Percentiles rank a stretch among this genome's conserved stretches.
phyloP scores from a whole-genome alignment of 2,113 vertebrate species.

The Hypocryptadius cinnamomeus region DNA sequence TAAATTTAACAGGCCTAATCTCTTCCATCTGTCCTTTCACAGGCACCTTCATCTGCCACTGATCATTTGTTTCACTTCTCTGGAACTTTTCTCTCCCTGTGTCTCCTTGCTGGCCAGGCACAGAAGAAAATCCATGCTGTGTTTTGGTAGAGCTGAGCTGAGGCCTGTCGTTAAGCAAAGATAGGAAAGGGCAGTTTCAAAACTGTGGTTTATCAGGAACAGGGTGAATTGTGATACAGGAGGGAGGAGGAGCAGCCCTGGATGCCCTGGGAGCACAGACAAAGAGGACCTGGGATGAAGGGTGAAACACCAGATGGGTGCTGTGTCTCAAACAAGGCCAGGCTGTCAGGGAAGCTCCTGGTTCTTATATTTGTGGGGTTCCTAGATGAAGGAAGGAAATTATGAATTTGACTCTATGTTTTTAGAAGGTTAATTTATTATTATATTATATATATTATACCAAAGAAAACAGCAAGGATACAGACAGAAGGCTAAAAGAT shows the following conservation, averaged over 20 bases:
- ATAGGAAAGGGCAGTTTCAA: not conserved
- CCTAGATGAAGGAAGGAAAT: too few relatives aligned
- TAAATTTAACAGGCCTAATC: conserved; percentile 19
- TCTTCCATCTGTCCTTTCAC: conserved; percentile 3
- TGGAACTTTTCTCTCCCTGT: not conserved
- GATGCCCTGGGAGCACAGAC: not conserved
- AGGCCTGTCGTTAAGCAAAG: not conserved
- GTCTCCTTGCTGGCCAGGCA: not conserved
- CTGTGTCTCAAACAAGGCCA: not conserved
- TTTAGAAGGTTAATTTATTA: too few relatives aligned
- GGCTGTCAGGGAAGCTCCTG: not conserved
- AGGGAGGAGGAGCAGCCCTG: not conserved
- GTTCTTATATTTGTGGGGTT: too few relatives aligned
- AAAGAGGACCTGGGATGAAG: not conserved
- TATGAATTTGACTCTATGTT: too few relatives aligned
- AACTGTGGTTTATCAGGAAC: not conserved
- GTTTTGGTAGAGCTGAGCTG: not conserved
- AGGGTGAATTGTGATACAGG: not conserved
- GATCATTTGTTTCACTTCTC: not conserved
- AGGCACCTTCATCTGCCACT: not conserved
- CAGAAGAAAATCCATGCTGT: not conserved
- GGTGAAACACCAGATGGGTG: not conserved
- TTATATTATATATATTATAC: too few relatives aligned
- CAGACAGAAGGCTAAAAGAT: too few relatives aligned
- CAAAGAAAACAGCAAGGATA: too few relatives aligned